Evolutionary conservation across 2,113 vertebrate genomes (phyloP), one percentile per base, ranked within the genome.

Genomic region (Noctilio leporinus): DNA sequence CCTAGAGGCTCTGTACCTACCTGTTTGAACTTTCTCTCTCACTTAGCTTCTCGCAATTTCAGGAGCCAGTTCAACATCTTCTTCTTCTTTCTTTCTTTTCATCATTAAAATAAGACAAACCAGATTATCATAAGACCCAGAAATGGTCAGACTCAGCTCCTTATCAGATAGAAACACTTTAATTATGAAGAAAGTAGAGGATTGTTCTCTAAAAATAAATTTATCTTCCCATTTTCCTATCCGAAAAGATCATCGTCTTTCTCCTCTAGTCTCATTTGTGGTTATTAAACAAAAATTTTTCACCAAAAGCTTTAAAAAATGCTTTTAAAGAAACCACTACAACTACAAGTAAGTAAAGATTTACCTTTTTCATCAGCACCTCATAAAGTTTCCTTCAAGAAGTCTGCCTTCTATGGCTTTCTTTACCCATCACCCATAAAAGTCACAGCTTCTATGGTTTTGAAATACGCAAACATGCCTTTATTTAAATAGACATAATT

Each of bases 161-260:
- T 95, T 94, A 95, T 95, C 96, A 90, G 91, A 87, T 57, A 94
- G 91, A 84, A 96, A 95, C 57, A 95, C 43, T 95, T 96, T 97
- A 97, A 97, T 96, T 96, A 94, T 82, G 82, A 45, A 95, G 91
- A 95, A 92, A 93, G 94, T 85, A 35, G 35, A 64, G 91, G 89
- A 85, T 87, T 95, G 55, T 20, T 67, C 64, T 93, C 81, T 93
- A 92, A 95, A 96, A 97, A 89, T 70, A 92, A 81, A 96, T 94
- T 94, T 89, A 92, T 94, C 96, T 95, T 92, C 93, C 86, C 78
- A 91, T 94, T 95, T 96, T 87, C 93, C 76, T 96, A 95, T 97
- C 96, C 91, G 73, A 65, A 91, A 95, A 95, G 92, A 96, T 96
- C 49, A 95, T 96, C 91, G 88, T 75, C 55, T 83, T 92, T 83